Evolutionary conservation across 2,797 vertebrate genomes (phyloP), one percentile per base, ranked within the genome.

Genomic region (Anguilla pacifica): DNA sequence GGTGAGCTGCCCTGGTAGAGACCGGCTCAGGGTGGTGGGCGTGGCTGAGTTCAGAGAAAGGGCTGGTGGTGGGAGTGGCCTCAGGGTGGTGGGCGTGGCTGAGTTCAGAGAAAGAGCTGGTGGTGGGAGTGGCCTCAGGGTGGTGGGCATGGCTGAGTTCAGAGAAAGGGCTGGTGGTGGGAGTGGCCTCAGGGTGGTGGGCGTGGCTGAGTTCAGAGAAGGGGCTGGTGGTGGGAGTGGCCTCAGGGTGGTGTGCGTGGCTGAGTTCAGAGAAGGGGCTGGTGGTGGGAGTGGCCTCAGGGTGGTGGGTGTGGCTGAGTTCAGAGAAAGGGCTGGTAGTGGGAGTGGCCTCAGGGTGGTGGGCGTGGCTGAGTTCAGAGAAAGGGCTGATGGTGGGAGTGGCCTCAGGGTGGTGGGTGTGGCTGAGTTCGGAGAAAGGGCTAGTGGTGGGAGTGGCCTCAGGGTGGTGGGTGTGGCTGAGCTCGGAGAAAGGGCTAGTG

Each of bases 231-330:
- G 93, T 96, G 22, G 88, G 17, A 0, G 74, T 90, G 70, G 89
- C 91, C 17, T 94, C 83, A 43, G 95, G 91, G 61, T 97, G 95
- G 86, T 95, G 96, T 35, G 96, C 90, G 61, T 97, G 96, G 88
- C 95, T 97, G 39, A 98, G 95, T 83, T 96, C 95, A 11, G 97
- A 97, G 70, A 98, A 98, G 11, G 98, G 98, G 84, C 96, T 96
- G 92, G 97, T 96, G 1, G 93, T 96, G 22, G 88, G 17, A 0
- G 74, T 90, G 70, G 89, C 91, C 17, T 94, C 83, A 43, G 95
- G 91, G 64, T 97, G 95, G 86, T 95, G 96, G 39, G 96, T 90
- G 61, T 97, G 96, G 88, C 95, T 97, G 39, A 98, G 95, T 83
- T 96, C 95, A 11, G 97, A 97, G 70, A 98, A 98, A 13, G 97